Conservation (phyloP, 2,797 vertebrate species). For the Pseudochirops cupreus region DNA sequence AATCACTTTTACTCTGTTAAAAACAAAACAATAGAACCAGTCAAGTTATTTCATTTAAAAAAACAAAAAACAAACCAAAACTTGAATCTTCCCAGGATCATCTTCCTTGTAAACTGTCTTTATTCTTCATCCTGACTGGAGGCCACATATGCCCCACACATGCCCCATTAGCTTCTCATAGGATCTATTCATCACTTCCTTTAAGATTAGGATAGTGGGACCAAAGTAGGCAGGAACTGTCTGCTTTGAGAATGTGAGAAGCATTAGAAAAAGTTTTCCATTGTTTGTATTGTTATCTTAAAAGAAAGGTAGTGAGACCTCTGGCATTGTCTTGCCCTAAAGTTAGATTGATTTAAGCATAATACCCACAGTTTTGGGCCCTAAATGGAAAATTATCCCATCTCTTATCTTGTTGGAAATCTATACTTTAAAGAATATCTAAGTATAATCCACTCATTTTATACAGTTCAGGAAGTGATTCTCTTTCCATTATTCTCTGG, state of each 20-base stretch:
- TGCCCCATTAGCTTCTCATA: background rate
- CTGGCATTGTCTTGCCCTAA: background rate
- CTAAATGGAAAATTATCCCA: background rate
- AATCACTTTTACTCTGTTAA: conserved; percentile 75
- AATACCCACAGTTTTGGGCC: background rate
- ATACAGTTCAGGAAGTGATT: background rate
- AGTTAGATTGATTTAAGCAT: background rate
- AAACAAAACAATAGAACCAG: conserved; percentile 68
- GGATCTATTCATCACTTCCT: background rate
- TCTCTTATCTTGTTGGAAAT: background rate
- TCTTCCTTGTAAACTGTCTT: background rate
- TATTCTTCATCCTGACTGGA: background rate
- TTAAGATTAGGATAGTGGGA: background rate
- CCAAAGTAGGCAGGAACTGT: background rate
- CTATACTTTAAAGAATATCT: background rate
- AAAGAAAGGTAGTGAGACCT: background rate
- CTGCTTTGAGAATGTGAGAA: background rate
- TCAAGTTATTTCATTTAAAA: conserved; percentile 62
- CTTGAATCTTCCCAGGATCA: conserved; percentile 13
- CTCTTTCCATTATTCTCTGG: background rate
- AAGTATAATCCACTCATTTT: background rate
- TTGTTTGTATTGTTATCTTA: background rate
- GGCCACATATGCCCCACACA: conserved; percentile 1
- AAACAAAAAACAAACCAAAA: background rate
- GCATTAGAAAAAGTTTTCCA: accelerated